Percentiles rank a stretch among this genome's conserved stretches.
These are phyloP conservation scores for Goniozus legneri DNA, from an alignment of 1,140 invertebrate species.

Conservation along the genomic window DNA sequence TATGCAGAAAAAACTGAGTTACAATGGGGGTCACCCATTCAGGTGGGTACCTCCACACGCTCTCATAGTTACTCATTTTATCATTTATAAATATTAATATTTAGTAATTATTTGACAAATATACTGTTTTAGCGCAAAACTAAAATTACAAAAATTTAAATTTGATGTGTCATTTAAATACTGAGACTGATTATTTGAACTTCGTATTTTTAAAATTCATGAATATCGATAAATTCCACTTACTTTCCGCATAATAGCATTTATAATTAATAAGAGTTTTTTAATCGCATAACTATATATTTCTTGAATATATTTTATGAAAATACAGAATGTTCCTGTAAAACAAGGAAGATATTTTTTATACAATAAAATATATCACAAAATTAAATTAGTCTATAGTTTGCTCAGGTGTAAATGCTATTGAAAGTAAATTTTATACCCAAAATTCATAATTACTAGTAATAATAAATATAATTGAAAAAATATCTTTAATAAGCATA, in stretches of 20 bases:
- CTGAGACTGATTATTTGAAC: not conserved
- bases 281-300: not conserved
- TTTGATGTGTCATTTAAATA: conserved; percentile 5
- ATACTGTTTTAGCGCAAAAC: not conserved
- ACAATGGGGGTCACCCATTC: conserved; percentile 39
- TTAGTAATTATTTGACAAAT: not conserved
- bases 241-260: too few relatives aligned
- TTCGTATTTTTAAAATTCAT: not conserved
- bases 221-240: not conserved
- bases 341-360: too few relatives aligned
- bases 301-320: conserved; percentile 4
- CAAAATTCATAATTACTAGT: too few relatives aligned
- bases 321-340: too few relatives aligned
- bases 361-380: conserved; percentile 5
- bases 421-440: too few relatives aligned
- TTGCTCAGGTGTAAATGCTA: too few relatives aligned
- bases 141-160: conserved; percentile 4
- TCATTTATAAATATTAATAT: conserved; percentile 10
- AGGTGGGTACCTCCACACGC: conserved; percentile 39
- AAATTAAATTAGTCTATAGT: too few relatives aligned
- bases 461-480: too few relatives aligned
- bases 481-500: too few relatives aligned
- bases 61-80: conserved; percentile 21
- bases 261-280: too few relatives aligned
- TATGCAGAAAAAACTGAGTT: conserved; percentile 11